Evolutionary conservation across 2,113 vertebrate species (phyloP), one percentile per base, ranked within the genome.

Genomic region (Edolisoma coerulescens): DNA sequence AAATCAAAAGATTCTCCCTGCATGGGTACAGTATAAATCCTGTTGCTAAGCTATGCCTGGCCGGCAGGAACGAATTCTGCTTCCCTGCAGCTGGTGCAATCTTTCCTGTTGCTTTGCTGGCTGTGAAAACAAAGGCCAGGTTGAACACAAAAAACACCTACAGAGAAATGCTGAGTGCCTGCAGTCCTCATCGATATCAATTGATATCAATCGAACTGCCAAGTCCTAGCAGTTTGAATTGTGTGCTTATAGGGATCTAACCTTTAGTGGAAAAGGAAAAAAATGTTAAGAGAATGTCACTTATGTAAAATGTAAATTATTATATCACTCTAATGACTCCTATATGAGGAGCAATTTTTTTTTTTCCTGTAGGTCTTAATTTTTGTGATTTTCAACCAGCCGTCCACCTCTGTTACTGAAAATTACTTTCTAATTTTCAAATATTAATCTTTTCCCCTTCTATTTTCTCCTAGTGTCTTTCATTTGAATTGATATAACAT

Each of bases 391-490:
- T 96, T 95, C 47, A 97, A 92, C 81, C 74, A 85, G 73, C 32
- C n/a, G 28, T 97, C 73, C 56, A 86, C 86, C 93, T 96, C 52
- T 92, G 69, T 47, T 95, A 79, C 63, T 75, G 59, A 57, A 96
- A 96, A 96, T 97, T 92, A 54, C 44, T 77, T 96, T 97, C 70
- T 95, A 90, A 94, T 53, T 74, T 95, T 95, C 41, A 97, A 93
- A 92, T 95, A 87, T 91, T 97, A 97, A 88, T 94, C 94, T 90
- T 95, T 96, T 95, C 90, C 44, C 70, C 27, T 94, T 93, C 47
- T 89, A 85, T 96, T 93, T 97, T 95, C 56, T 76, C 45, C n/a
- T 78, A 68, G 67, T 7, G 45, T 94, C 77, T 95, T 96, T 84
- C 89, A 94, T 71, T 92, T 91, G 75, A 94, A 95, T 50, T 95